Evolutionary conservation across 2,888 invertebrate species (phyloP).

Genomic region (Dasysyrphus albostriatus): DNA sequence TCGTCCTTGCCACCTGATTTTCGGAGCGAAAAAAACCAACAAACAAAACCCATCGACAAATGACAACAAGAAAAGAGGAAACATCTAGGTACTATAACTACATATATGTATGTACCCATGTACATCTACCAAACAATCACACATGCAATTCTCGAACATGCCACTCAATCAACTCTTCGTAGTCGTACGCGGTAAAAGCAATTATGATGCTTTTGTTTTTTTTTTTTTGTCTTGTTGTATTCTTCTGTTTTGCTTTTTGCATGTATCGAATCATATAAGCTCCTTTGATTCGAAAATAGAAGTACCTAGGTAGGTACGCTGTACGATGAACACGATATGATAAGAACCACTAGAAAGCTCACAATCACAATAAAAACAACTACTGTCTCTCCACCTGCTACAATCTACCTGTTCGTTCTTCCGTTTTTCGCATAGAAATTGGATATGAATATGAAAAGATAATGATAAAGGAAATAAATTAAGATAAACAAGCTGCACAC

Average conservation of each 20-base stretch:
- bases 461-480: background rate
- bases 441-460: background rate
- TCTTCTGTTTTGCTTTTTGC: background rate
- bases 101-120: too few species aligned
- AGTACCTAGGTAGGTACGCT: background rate
- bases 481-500: constrained; percentile 7
- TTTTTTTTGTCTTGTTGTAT: background rate
- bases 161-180: constrained; percentile 1
- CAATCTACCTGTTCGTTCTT: background rate
- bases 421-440: background rate
- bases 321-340: background rate
- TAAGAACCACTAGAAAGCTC: background rate
- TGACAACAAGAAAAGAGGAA: background rate
- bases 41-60: too few species aligned
- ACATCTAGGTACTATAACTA: too few species aligned
- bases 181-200: background rate
- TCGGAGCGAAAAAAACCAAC: too few species aligned
- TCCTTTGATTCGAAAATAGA: background rate
- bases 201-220: background rate
- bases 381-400: background rate
- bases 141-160: background rate
- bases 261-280: background rate
- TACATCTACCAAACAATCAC: background rate
- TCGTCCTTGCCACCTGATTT: constrained; percentile 63
- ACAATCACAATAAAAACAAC: background rate